Percentiles rank a stretch among this genome's conserved stretches.
phyloP scores from a whole-genome alignment of 2,888 invertebrate species.

The Electrophaes corylata region DNA sequence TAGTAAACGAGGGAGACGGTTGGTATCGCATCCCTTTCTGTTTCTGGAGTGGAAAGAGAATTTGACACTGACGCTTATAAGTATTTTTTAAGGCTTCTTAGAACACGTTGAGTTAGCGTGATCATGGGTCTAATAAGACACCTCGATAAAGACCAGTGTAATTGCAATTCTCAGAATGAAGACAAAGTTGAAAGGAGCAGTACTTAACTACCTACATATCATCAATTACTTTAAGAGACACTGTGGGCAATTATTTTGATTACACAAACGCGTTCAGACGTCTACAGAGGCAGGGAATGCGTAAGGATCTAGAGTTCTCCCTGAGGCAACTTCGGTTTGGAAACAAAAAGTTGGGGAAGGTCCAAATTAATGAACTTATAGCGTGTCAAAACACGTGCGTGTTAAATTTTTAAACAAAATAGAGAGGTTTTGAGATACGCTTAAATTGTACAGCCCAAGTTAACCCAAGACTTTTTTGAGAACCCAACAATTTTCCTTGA shows the following conservation, averaged over 20 bases:
- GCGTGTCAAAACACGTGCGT: slow-evolving; percentile 38
- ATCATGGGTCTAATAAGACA: slow-evolving; percentile 58
- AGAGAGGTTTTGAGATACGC: slow-evolving; percentile 25
- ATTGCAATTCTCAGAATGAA: slow-evolving; percentile 52
- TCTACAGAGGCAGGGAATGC: slow-evolving; percentile 14
- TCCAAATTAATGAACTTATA: slow-evolving; percentile 32
- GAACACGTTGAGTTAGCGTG: slow-evolving; percentile 61
- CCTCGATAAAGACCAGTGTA: slow-evolving; percentile 49
- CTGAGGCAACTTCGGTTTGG: slow-evolving; percentile 14
- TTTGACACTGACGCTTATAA: slow-evolving; percentile 67
- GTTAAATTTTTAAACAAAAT: slow-evolving; percentile 31
- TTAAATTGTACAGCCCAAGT: slow-evolving; percentile 13
- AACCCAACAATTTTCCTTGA: slow-evolving; percentile 28
- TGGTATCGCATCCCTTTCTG: slow-evolving; percentile 48
- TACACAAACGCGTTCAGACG: slow-evolving; percentile 16
- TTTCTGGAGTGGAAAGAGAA: slow-evolving; percentile 57
- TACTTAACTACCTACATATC: slow-evolving; percentile 18
- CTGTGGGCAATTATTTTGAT: slow-evolving; percentile 34
- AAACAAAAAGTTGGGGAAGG: slow-evolving; percentile 41
- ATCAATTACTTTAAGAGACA: slow-evolving; percentile 36
- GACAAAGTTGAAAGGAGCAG: slow-evolving; percentile 45
- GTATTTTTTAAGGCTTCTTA: slow-evolving; percentile 68
- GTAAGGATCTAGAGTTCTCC: slow-evolving; percentile 15
- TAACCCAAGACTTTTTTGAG: slow-evolving; percentile 17
- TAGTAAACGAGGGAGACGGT: slow-evolving; percentile 70